These are phyloP conservation scores for Cepaea hortensis DNA, from an alignment of 2,888 invertebrate genomes.

Conservation along the genomic window DNA sequence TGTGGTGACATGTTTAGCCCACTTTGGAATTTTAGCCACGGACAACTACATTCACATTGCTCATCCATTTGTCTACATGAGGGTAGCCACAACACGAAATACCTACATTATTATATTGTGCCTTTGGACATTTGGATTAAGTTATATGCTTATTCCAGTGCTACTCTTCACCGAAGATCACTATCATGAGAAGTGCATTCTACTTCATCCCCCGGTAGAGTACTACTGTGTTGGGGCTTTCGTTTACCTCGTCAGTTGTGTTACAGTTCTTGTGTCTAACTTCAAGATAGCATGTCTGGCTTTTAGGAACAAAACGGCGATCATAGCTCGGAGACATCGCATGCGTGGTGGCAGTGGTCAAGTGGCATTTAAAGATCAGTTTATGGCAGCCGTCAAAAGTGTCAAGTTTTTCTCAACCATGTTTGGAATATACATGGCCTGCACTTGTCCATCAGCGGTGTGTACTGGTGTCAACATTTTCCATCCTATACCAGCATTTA, in stretches of 20 bases:
- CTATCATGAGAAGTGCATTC: background rate
- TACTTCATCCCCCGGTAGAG: background rate
- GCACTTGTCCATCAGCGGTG: background rate
- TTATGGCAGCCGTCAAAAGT: background rate
- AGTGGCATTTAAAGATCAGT: background rate
- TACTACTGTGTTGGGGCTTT: background rate
- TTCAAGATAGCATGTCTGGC: conserved; percentile 12
- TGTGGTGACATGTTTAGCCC: background rate
- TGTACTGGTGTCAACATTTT: background rate
- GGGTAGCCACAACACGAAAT: background rate
- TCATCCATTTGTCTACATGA: conserved; percentile 18
- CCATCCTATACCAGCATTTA: background rate
- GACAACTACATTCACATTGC: background rate
- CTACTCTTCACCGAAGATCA: background rate
- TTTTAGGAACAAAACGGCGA: background rate
- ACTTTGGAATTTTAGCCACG: background rate
- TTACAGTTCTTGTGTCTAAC: background rate
- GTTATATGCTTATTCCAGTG: background rate
- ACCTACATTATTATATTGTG: background rate
- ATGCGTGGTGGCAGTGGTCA: background rate
- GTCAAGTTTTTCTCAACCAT: conserved; percentile 11
- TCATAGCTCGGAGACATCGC: background rate
- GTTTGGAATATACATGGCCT: background rate
- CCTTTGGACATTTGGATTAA: background rate
- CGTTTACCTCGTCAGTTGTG: background rate